Evolutionary conservation across 2,797 vertebrate genomes (phyloP).

Genomic region (Spheniscus humboldti): DNA sequence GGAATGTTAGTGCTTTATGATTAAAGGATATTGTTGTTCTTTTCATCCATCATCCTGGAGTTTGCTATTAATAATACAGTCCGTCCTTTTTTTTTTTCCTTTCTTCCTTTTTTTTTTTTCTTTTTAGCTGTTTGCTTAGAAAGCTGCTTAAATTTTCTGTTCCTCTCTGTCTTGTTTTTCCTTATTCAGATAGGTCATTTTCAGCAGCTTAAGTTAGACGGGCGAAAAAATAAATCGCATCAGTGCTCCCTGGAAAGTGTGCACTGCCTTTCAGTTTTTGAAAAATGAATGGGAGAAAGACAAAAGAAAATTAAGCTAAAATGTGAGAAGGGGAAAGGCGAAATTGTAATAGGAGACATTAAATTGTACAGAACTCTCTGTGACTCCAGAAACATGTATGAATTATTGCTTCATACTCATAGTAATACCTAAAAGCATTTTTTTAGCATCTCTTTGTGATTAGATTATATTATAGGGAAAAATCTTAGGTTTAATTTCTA

Average conservation of each 20-base stretch:
- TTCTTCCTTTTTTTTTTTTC: rapidly evolving
- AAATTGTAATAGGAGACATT: neutral
- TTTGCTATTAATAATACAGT: conserved; percentile 68
- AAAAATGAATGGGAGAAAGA: conserved; percentile 41
- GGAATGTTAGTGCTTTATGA: conserved; percentile 70
- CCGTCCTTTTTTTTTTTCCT: neutral
- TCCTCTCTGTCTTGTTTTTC: conserved; percentile 1
- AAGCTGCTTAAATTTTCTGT: conserved; percentile 43
- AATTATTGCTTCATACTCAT: neutral
- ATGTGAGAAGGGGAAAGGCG: neutral
- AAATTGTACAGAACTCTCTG: neutral
- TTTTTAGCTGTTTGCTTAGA: neutral
- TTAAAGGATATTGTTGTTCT: conserved; percentile 72
- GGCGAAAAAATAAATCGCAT: neutral
- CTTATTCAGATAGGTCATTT: conserved; percentile 26
- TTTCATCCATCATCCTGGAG: conserved; percentile 69
- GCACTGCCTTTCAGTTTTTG: conserved; percentile 1
- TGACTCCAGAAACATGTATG: neutral
- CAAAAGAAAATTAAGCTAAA: conserved; percentile 46
- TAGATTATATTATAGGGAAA: neutral
- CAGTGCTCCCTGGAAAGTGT: neutral
- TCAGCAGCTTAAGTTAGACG: conserved; percentile 2
- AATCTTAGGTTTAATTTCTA: neutral
- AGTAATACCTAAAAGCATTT: conserved; percentile 6
- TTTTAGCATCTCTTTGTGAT: neutral